Conservation (phyloP, 2,797 vertebrate species). For the Neosalanx taihuensis region DNA sequence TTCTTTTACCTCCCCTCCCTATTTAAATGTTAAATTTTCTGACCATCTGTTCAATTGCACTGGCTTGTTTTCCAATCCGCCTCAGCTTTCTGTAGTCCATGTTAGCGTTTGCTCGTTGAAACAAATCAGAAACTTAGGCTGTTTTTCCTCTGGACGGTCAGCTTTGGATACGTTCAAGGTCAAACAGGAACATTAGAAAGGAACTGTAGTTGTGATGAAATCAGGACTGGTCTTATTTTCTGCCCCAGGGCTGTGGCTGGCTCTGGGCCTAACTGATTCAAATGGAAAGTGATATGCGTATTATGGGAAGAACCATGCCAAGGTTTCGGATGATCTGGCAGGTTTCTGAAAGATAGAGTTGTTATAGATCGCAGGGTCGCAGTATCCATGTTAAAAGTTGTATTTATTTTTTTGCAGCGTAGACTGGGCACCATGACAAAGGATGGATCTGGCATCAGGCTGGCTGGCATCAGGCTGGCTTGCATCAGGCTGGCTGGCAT, state of each 20-base stretch:
- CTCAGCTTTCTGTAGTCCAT: no score
- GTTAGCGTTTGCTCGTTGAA: no score
- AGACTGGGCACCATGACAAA: slow-evolving; percentile 3
- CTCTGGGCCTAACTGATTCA: slow-evolving; percentile 16
- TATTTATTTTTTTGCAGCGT: not conserved
- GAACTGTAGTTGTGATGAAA: no score
- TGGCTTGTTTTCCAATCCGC: no score
- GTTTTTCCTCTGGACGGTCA: no score
- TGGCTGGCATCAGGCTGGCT: not conserved
- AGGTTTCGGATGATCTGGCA: slow-evolving; percentile 5
- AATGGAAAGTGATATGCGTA: not conserved
- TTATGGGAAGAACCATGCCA: not conserved
- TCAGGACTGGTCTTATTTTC: no score
- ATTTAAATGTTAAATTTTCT: no score
- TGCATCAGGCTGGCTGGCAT: slow-evolving; percentile 3
- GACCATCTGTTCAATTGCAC: no score
- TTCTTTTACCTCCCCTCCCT: not conserved
- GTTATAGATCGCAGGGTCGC: not conserved
- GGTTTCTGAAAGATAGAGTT: not conserved
- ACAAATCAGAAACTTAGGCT: no score
- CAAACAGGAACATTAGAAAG: no score
- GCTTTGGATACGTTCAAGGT: no score
- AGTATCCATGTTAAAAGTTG: not conserved
- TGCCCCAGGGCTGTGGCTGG: slow-evolving; percentile 3
- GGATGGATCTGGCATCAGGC: not conserved